Percentiles rank a stretch among this genome's conserved stretches.
Conservation (phyloP, 2,113 vertebrate genomes). For the Thunnus thynnus region DNA sequence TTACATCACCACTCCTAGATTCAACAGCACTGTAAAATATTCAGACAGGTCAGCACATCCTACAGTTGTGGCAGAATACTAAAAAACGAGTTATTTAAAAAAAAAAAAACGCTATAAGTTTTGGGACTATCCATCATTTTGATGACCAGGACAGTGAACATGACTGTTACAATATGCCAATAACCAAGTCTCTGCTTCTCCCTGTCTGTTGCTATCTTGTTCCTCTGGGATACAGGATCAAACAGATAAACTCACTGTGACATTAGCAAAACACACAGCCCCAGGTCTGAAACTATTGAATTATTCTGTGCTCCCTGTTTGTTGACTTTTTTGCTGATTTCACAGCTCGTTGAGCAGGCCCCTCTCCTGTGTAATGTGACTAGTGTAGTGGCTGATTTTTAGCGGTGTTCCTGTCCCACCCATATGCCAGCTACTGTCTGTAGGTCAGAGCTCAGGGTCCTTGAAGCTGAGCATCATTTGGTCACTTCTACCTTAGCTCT, state of each 20-base stretch:
- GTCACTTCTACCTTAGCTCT: slow-evolving; percentile 1
- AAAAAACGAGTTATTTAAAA: slow-evolving; percentile 1
- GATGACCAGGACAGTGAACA: slow-evolving; percentile 6
- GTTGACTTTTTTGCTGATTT: slow-evolving; percentile 72
- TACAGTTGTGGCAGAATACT: background rate
- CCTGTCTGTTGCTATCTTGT: slow-evolving; percentile 18
- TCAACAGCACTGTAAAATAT: background rate
- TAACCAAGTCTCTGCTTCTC: slow-evolving; percentile 6
- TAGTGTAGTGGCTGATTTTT: slow-evolving; percentile 60
- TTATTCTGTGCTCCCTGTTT: slow-evolving; percentile 65
- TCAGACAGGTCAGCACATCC: background rate
- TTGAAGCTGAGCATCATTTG: slow-evolving; percentile 37
- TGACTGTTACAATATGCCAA: slow-evolving; percentile 26
- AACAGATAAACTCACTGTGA: slow-evolving; percentile 55
- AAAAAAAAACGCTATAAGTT: background rate
- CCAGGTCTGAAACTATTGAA: slow-evolving; percentile 57
- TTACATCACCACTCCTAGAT: background rate
- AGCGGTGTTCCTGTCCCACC: slow-evolving; percentile 43
- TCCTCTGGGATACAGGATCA: slow-evolving; percentile 50
- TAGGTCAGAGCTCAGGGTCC: slow-evolving; percentile 54
- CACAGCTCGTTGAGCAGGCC: slow-evolving; percentile 64
- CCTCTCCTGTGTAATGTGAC: slow-evolving; percentile 69
- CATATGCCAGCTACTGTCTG: slow-evolving; percentile 43
- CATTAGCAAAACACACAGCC: slow-evolving; percentile 58
- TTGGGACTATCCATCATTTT: slow-evolving; percentile 14